phyloP scores from a whole-genome alignment of 2,797 vertebrate species.

The Acanthurus tractus region DNA sequence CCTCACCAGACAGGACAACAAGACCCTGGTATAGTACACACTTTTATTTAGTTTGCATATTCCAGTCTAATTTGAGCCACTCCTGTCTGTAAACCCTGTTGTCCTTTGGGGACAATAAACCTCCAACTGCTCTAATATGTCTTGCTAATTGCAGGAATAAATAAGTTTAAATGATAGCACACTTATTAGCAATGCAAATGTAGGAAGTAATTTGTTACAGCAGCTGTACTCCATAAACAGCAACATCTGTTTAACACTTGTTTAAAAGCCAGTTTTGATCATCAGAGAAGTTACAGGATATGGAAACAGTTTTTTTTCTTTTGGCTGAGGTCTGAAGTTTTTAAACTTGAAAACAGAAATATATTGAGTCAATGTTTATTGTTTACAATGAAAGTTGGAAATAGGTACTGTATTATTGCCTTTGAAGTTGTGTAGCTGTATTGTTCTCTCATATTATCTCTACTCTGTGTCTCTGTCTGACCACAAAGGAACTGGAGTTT shows the following conservation, averaged over 20 bases:
- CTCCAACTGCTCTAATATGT: background rate
- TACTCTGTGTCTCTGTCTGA: background rate
- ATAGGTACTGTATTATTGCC: no score
- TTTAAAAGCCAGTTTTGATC: background rate
- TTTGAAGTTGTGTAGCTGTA: no score
- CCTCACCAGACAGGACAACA: slow-evolving; percentile 93
- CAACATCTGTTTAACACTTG: background rate
- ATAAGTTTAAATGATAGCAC: background rate
- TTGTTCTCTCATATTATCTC: background rate
- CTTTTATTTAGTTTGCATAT: background rate
- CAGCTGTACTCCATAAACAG: background rate
- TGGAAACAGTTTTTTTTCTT: background rate
- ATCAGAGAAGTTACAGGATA: background rate
- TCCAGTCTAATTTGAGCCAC: background rate
- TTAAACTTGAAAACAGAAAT: no score
- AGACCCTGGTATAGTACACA: slow-evolving; percentile 87
- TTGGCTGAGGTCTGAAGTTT: no score
- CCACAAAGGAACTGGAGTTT: slow-evolving; percentile 92
- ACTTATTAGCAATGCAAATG: background rate
- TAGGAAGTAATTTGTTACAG: background rate
- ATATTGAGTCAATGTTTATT: no score
- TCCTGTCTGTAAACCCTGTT: background rate
- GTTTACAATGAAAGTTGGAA: no score
- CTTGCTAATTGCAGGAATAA: background rate
- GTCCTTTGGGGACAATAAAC: background rate